A percentile compares a stretch with the other conserved stretches of the same genome.
Conservation (phyloP, 2,113 vertebrate genomes). For the Nesoenas mayeri region DNA sequence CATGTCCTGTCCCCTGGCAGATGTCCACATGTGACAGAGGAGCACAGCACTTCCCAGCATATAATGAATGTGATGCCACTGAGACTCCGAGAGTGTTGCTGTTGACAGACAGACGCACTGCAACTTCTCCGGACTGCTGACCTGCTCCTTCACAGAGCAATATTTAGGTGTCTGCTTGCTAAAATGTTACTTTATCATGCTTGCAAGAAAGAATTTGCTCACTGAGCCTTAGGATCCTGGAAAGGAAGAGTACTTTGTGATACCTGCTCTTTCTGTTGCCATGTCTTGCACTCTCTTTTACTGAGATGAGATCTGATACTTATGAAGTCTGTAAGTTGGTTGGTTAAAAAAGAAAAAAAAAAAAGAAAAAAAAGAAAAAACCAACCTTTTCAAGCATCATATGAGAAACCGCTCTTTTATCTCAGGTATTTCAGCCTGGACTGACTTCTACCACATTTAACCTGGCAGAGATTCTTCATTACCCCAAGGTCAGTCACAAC, state of each 20-base stretch:
- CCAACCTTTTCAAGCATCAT: background rate
- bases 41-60: background rate
- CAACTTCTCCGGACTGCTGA: background rate
- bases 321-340: background rate
- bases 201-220: background rate
- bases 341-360: background rate
- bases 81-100: background rate
- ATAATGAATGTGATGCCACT: background rate
- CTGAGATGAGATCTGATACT: background rate
- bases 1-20: background rate
- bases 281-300: background rate
- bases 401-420: background rate
- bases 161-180: background rate
- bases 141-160: background rate
- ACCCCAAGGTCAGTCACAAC: background rate
- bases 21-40: rapidly evolving
- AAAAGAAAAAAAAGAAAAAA: too few species aligned
- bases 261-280: background rate
- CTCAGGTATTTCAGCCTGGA: background rate
- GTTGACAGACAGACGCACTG: background rate
- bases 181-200: rapidly evolving
- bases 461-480: background rate
- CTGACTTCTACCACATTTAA: background rate
- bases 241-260: background rate
- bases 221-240: background rate